Base-by-base conservation (phyloP, 2,113 vertebrate genomes). In the Eurystomus gularis region DNA sequence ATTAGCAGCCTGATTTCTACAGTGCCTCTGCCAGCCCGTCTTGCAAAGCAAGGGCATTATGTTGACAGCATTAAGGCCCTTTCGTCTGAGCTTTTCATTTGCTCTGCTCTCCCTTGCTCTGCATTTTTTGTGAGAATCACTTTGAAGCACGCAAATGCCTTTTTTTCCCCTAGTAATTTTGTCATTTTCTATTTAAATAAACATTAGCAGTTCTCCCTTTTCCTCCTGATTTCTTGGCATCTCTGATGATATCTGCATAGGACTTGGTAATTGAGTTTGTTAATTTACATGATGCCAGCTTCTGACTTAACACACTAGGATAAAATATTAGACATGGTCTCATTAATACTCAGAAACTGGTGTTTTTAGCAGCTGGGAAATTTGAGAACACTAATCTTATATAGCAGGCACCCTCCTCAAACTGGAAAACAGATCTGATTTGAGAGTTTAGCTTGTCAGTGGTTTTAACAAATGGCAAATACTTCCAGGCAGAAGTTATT, bases 161-260 rank as follows among this genome's bases (percentile, higher is more conserved):
- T 94, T 83, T 76, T 86, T 44, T 39, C 13, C 40, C 37, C 20
- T 51, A 46, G 17, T n/a, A 90, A 73, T 80, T 52, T 66, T 83
- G 51, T 92, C 10, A n/a, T 83, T 90, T 94, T 88, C 64, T 86
- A 48, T 82, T 96, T 91, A 82, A 82, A 72, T 57, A 92, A 95
- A 64, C 23, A 86, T 81, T 55, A 80, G 14, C 68, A 58, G 35
- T 52, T 90, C 23, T 93, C 28, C 16, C 12, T 96, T 17, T 92
- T 86, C 49, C 15, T 78, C 8, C 4, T 4, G 0, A 44, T 72
- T 84, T 92, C 44, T 71, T 82, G 52, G 39, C 58, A 65, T 72
- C 76, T 86, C 40, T 71, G 39, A 14, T 86, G 55, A 37, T 88
- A 75, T 51, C 69, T 69, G 48, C 48, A 78, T 2, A 75, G 39